Base-by-base conservation (phyloP, 2,888 invertebrate genomes). In the Drosophila incognita region DNA sequence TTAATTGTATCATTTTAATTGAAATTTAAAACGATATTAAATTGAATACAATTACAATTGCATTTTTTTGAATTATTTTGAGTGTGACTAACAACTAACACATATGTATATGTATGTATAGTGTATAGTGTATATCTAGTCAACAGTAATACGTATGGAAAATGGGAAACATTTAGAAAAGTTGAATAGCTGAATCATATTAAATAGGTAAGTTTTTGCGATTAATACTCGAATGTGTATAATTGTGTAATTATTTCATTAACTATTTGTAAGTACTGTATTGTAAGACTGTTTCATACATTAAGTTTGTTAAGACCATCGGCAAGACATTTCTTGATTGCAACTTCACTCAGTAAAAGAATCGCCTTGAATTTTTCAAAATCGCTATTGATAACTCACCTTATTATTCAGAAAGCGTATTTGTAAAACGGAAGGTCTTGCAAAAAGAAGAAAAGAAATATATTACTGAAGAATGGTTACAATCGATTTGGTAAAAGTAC, bases 21-120 rank as follows among this genome's bases (percentile, higher is more conserved):
- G 29, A 21, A 35, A 18, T 29, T 21, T 1, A 21, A 33, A 33
- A 21, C 31, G 4, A 31, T 52, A 29, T 18, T 53, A n/a, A 48
- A 38, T 15, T 21, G 15, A 15, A 48, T 48, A 36, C 13, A 31
- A 27, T 46, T 48, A n/a, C n/a, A 53, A 38, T 48, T 67, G 53
- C 46, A 48, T 48, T 57, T 57, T 24, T 56, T 73, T 60, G 13
- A 52, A 40, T 60, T 66, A 71, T 66, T 33, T 52, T 36, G 53
- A 33, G 38, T 46, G n/a, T 59, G 10, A 2, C 15, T 35, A 27
- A 33, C 1, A n/a, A 11, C 11, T 24, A 24, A 24, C 24, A 24
- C 2, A 24, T 21, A 13, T 6, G 1, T 42, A 0, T 0, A 6
- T 13, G 6, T 21, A 42, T 46, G 13, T 7, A 7, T 42, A 1